These are phyloP conservation scores for Sternarchorhynchus goeldii DNA, from an alignment of 2,797 vertebrate genomes.

Conservation along the genomic window DNA sequence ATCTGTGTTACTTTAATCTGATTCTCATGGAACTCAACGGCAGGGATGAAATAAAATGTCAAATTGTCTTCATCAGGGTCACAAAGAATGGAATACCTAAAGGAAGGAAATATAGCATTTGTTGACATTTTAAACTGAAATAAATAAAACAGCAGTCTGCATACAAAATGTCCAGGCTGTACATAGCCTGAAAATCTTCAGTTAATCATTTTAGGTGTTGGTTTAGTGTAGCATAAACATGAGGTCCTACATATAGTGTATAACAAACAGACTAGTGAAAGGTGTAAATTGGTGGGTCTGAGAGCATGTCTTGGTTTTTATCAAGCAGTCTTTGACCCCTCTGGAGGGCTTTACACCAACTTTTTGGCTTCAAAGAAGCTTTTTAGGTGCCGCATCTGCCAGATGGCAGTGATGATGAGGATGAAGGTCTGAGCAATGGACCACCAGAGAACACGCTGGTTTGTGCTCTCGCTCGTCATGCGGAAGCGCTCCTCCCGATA, in stretches of 20 bases:
- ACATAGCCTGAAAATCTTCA: background rate
- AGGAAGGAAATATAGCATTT: too few relatives aligned
- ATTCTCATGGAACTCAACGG: background rate
- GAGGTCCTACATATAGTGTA: background rate
- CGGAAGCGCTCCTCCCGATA: constrained; percentile 93
- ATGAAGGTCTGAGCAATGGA: constrained; percentile 94
- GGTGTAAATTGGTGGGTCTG: background rate
- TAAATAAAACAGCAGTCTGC: background rate
- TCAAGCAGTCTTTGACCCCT: constrained; percentile 10
- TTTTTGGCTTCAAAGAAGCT: constrained; percentile 98
- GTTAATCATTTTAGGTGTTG: background rate
- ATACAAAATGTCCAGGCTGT: background rate
- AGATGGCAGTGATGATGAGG: constrained; percentile 91
- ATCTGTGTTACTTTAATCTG: background rate
- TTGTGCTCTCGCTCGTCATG: constrained; percentile 95
- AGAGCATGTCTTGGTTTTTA: background rate
- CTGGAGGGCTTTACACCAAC: constrained; percentile 76
- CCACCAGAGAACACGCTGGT: constrained; percentile 97
- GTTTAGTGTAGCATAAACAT: background rate
- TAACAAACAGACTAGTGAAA: background rate
- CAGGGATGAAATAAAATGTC: background rate
- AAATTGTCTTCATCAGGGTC: background rate
- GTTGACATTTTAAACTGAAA: too few relatives aligned
- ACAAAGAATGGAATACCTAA: too few relatives aligned
- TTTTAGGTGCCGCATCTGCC: constrained; percentile 97